Percentiles rank a stretch among this genome's conserved stretches.
These are phyloP conservation scores for Lytechinus pictus DNA, from an alignment of 35 echinoderm and acorn worm species.

Conservation along the genomic window DNA sequence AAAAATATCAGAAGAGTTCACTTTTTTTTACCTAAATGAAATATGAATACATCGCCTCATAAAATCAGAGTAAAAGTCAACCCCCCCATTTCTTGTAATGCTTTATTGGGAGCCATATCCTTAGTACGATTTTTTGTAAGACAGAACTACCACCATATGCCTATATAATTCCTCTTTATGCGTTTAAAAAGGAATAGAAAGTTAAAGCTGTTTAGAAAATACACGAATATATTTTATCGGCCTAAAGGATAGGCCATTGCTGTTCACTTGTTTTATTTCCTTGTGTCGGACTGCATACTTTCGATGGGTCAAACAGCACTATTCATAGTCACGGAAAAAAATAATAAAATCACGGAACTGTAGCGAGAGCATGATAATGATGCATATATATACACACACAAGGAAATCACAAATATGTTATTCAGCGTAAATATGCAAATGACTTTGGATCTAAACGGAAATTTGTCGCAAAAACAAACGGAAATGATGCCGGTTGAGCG, in stretches of 20 bases:
- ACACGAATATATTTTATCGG: too few species aligned
- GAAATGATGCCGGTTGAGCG: conserved; percentile 20
- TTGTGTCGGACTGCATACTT: not conserved
- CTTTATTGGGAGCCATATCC: too few species aligned
- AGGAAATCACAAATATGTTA: not conserved
- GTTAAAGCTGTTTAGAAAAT: too few species aligned
- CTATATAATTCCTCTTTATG: too few species aligned
- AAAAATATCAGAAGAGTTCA: not conserved
- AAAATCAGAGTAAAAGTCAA: too few species aligned
- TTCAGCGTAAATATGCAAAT: not conserved
- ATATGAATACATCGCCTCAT: too few species aligned
- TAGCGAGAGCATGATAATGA: not conserved
- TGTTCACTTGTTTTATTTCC: not conserved
- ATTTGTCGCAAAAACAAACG: conserved; percentile 21
- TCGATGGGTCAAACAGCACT: not conserved
- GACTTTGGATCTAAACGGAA: not conserved
- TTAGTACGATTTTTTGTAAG: too few species aligned
- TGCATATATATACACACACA: not conserved
- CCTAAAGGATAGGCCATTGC: not conserved
- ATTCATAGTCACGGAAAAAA: not conserved
- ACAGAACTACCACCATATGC: too few species aligned
- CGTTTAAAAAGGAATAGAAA: too few species aligned
- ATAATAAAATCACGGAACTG: not conserved
- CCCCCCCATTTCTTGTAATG: too few species aligned
- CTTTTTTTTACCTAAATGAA: too few species aligned